Conservation (phyloP, 1,140 invertebrate genomes). For the Leucophenga varia region DNA sequence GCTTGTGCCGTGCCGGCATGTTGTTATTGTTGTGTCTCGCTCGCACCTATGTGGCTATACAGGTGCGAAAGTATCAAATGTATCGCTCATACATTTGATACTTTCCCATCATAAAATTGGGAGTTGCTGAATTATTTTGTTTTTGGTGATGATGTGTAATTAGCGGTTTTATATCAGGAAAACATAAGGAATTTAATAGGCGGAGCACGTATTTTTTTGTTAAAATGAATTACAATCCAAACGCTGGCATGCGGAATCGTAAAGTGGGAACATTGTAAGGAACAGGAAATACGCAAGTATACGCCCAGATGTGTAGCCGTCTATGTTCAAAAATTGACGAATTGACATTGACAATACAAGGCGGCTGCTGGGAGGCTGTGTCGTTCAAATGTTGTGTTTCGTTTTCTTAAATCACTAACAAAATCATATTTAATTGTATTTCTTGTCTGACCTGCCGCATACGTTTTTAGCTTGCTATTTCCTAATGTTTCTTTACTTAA, state of each 20-base stretch:
- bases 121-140: too few species aligned
- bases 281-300: conserved; percentile 48
- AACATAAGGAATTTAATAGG: neutral
- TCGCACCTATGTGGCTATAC: too few species aligned
- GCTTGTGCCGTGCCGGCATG: too few species aligned
- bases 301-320: conserved; percentile 14
- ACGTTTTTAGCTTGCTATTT: conserved; percentile 28
- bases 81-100: too few species aligned
- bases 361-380: conserved; percentile 8
- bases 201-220: too few species aligned
- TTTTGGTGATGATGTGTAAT: too few species aligned
- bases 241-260: conserved; percentile 58
- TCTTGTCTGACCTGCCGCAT: too few species aligned
- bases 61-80: too few species aligned
- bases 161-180: neutral
- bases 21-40: too few species aligned
- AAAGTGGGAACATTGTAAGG: conserved; percentile 57
- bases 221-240: conserved; percentile 60
- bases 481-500: conserved; percentile 13
- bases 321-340: conserved; percentile 4
- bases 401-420: conserved; percentile 5
- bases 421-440: neutral
- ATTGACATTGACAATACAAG: conserved; percentile 8
- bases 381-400: conserved; percentile 13
- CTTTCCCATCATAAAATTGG: too few species aligned